phyloP scores from a whole-genome alignment of 2,113 vertebrate species.

The Peromyscus maniculatus region DNA sequence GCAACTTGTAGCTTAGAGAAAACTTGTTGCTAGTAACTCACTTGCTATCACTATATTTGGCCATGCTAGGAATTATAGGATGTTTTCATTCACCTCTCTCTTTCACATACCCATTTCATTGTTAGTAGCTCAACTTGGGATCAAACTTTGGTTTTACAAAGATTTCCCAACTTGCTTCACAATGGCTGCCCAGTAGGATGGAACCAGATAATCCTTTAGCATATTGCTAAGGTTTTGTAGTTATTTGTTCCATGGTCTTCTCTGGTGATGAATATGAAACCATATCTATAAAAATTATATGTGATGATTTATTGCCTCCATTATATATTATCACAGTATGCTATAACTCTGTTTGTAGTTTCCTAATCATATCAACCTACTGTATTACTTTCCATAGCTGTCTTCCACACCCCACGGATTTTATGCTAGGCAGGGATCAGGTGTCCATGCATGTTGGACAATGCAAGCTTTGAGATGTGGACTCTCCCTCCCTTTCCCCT shows the following conservation, averaged over 20 bases:
- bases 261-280: not conserved
- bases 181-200: not conserved
- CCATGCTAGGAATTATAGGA: not conserved
- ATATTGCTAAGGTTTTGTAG: not conserved
- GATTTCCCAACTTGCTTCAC: not conserved
- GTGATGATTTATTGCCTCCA: not conserved
- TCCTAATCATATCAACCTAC: not conserved
- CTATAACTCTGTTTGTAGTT: not conserved
- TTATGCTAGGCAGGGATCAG: not conserved
- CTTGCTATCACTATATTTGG: not conserved
- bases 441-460: not conserved
- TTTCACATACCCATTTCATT: not conserved
- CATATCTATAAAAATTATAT: not conserved
- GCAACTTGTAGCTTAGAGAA: not conserved
- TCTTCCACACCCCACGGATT: not conserved
- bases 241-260: not conserved
- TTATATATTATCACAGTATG: not conserved
- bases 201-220: not conserved
- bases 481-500: too few relatives aligned
- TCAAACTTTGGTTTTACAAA: not conserved
- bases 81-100: not conserved
- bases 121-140: not conserved
- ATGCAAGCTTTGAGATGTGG: not conserved
- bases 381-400: too few relatives aligned
- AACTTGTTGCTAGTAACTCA: not conserved